phyloP scores from a whole-genome alignment of 2,888 invertebrate genomes.

The Teleogryllus oceanicus region DNA sequence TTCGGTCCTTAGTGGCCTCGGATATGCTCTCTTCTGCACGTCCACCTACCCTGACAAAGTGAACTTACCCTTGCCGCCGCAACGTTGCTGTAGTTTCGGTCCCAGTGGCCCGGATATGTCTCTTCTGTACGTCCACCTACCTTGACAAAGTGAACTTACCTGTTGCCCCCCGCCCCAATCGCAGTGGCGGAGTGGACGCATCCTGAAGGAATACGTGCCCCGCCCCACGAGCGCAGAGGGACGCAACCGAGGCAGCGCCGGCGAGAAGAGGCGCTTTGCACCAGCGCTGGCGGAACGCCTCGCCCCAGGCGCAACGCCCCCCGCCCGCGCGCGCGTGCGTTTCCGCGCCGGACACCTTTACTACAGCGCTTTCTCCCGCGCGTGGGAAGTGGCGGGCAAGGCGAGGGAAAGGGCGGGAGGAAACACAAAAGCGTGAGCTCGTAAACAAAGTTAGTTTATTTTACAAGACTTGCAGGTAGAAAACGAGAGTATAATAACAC shows the following conservation, averaged over 20 bases:
- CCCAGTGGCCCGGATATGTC: no score
- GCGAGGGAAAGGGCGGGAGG: background rate
- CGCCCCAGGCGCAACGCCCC: background rate
- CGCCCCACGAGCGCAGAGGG: no score
- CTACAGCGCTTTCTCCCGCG: background rate
- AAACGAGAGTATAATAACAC: background rate
- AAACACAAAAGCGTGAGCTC: background rate
- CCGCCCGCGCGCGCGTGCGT: background rate
- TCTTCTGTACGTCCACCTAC: no score
- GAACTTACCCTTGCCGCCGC: no score
- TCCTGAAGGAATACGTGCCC: background rate
- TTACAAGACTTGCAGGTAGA: constrained; percentile 10
- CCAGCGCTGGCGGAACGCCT: background rate
- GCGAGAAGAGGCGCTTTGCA: no score
- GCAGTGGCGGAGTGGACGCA: background rate
- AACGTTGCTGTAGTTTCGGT: no score
- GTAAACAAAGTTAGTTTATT: constrained; percentile 18
- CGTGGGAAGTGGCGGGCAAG: background rate
- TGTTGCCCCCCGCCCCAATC: no score
- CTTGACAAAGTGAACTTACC: no score
- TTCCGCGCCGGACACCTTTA: constrained; percentile 2
- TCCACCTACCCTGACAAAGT: no score
- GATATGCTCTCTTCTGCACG: no score
- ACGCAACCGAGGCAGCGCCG: no score
- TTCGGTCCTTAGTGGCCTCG: no score